phyloP scores from a whole-genome alignment of 2,113 vertebrate genomes.

The Dolichotis patagonum region DNA sequence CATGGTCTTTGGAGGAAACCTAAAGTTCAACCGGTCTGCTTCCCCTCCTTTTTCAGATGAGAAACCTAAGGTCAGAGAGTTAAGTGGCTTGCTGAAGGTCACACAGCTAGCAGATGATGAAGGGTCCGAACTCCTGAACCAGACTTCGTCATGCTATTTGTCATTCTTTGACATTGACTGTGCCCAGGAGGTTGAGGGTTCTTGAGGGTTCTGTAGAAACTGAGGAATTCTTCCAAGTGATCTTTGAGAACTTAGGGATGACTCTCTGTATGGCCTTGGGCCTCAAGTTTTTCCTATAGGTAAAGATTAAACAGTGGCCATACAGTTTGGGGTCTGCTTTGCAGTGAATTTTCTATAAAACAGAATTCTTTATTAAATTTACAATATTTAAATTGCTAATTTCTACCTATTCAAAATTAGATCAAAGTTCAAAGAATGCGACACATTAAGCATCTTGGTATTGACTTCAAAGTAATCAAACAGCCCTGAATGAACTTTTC shows the following conservation, averaged over 20 bases:
- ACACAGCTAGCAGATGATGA: neutral
- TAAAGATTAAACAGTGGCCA: neutral
- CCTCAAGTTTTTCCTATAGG: neutral
- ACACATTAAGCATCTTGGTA: neutral
- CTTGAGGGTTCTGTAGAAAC: neutral
- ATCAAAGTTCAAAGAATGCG: constrained; percentile 38
- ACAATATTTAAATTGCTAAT: neutral
- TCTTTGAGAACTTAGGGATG: neutral
- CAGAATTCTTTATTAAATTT: neutral
- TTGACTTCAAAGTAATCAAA: neutral
- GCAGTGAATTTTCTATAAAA: neutral
- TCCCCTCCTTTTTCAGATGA: constrained; percentile 1
- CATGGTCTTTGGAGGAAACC: constrained; percentile 52
- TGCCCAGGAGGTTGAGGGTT: neutral
- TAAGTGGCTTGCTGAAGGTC: constrained; percentile 28
- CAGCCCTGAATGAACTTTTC: neutral
- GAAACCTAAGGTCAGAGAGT: constrained; percentile 10
- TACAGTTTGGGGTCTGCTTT: neutral
- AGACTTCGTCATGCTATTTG: neutral
- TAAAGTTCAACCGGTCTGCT: constrained; percentile 1
- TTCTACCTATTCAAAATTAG: constrained; percentile 30
- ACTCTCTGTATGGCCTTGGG: rapidly evolving
- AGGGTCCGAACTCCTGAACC: neutral
- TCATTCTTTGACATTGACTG: neutral
- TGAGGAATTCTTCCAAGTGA: neutral